These are phyloP conservation scores for Esox lucius DNA, from an alignment of 2,797 vertebrate genomes.

Conservation along the genomic window DNA sequence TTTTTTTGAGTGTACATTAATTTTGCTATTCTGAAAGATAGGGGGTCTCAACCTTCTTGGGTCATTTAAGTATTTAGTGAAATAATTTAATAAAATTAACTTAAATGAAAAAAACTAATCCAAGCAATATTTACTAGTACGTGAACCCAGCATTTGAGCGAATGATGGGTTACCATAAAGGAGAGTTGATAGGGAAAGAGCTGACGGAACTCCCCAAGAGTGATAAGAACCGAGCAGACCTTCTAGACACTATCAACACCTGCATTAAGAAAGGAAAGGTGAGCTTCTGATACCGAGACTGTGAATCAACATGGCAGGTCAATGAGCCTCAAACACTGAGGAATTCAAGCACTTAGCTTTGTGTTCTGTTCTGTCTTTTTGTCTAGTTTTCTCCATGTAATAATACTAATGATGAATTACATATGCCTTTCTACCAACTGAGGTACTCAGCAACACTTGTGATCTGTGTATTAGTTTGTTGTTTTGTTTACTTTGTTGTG, in stretches of 20 bases:
- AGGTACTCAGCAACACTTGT: too few relatives aligned
- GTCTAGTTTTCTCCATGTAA: too few relatives aligned
- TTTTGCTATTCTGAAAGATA: background rate
- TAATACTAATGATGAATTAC: too few relatives aligned
- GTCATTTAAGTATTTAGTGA: background rate
- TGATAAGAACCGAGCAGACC: slow-evolving; percentile 86
- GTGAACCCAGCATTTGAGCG: slow-evolving; percentile 93
- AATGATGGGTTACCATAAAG: slow-evolving; percentile 94
- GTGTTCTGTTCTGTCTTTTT: too few relatives aligned
- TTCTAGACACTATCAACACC: slow-evolving; percentile 90
- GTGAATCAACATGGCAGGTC: background rate
- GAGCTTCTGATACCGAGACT: slow-evolving; percentile 13
- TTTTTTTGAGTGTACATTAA: too few relatives aligned
- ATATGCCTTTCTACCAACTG: too few relatives aligned
- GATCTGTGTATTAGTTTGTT: too few relatives aligned
- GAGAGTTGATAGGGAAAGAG: slow-evolving; percentile 91
- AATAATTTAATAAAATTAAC: background rate
- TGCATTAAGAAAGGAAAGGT: slow-evolving; percentile 95
- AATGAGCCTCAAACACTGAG: background rate
- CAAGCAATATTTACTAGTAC: slow-evolving; percentile 73
- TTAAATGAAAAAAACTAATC: background rate
- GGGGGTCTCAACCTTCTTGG: background rate
- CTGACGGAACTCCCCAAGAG: slow-evolving; percentile 88
- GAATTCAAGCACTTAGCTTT: background rate
- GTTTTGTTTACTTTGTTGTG: too few relatives aligned